These are phyloP conservation scores for Phacellophora camtschatica DNA, from an alignment of 30 jellyfish, hydroid and myxozoan genomes.

Conservation along the genomic window DNA sequence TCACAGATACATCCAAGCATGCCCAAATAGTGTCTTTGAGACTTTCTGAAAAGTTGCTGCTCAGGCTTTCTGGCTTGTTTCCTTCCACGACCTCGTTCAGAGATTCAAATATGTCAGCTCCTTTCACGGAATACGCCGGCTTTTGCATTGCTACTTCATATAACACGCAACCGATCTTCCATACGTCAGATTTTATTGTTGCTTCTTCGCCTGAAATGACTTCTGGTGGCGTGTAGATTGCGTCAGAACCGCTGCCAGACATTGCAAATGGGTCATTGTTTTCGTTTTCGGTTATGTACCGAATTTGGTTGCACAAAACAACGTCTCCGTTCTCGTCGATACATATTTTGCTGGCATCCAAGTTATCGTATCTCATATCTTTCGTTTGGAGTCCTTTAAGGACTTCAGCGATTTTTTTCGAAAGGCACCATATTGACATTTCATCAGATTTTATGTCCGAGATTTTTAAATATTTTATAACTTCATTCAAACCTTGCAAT, in stretches of 20 bases:
- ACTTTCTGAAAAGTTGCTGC: conserved; percentile 7
- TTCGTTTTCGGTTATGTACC: neutral
- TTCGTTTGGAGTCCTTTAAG: conserved; percentile 9
- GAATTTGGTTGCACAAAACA: conserved; percentile 26
- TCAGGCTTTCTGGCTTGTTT: conserved; percentile 48
- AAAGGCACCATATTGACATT: conserved; percentile 34
- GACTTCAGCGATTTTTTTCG: conserved; percentile 10
- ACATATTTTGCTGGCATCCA: conserved; percentile 30
- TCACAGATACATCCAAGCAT: conserved; percentile 30
- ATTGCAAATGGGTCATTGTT: conserved; percentile 54
- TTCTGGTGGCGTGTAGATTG: conserved; percentile 76
- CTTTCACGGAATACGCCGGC: conserved; percentile 56
- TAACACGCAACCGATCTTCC: conserved; percentile 55
- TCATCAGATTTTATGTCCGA: conserved; percentile 18
- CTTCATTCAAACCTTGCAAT: neutral
- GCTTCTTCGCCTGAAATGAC: conserved; percentile 61
- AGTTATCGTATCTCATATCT: conserved; percentile 19
- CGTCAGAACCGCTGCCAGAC: conserved; percentile 44
- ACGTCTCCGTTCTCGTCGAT: conserved; percentile 42
- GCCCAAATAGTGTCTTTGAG: conserved; percentile 20
- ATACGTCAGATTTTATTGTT: conserved; percentile 7
- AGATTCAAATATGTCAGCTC: conserved; percentile 26
- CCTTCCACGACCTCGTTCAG: conserved; percentile 67
- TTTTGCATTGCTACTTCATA: conserved; percentile 59
- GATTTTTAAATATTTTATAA: neutral